Evolutionary conservation across 2,888 invertebrate genomes (phyloP), one percentile per base, ranked within the genome.

Genomic region (Clunio marinus): DNA sequence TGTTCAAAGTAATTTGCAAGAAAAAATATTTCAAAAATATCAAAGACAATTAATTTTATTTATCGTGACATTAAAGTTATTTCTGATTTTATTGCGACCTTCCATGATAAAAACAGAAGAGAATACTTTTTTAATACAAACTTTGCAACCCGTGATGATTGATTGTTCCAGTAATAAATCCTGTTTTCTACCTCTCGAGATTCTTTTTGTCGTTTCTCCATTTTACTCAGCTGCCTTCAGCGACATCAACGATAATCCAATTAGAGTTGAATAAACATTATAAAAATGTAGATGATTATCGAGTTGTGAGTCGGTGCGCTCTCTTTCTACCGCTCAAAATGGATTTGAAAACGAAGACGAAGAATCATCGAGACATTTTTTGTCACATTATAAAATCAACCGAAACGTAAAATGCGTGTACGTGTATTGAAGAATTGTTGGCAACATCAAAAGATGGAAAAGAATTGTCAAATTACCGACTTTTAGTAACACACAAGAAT

Each of bases 191-290:
- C 17, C 4, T 8, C 32, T 32, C 32, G 5, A 32, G n/a, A 32
- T 32, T 32, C 32, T n/a, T n/a, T n/a, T n/a, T n/a, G n/a, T 41
- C 41, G 2, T 15, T 5, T 25, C 22, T 1, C 15, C 7, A 13
- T n/a, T 57, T 4, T 57, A 22, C 25, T 57, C 5, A 20, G 46
- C 20, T 46, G 24, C 3, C 25, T 57, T 57, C 24, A 57, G 32
- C 27, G 58, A 58, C 27, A 58, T 60, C 60, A 35, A 35, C 35
- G 35, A 62, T 62, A 62, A 62, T 62, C 62, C 62, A 62, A 62
- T 62, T 62, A 62, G 62, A 62, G 62, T 62, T 62, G 62, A 62
- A 62, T 62, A 62, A 62, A 62, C 62, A 62, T 62, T 62, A 62
- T 37, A 62, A 62, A 62, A 62, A 37, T 62, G 62, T 62, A 37